Evolutionary conservation across 2,797 vertebrate genomes (phyloP).

Genomic region (Semaprochilodus insignis): DNA sequence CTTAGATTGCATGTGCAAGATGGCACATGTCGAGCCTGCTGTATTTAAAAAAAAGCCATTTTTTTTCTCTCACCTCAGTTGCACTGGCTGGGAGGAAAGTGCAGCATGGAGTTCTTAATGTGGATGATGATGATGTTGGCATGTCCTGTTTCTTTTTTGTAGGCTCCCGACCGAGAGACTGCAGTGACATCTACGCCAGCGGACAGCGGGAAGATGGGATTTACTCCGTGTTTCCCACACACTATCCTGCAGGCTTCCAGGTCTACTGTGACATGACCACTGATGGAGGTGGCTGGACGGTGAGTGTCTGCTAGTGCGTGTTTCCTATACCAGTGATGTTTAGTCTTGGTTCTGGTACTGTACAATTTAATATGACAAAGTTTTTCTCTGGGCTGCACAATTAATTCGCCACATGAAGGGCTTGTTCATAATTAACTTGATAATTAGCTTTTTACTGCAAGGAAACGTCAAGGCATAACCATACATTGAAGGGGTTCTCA

Average conservation of each 20-base stretch:
- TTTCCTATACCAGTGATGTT: not conserved
- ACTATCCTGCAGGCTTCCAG: constrained; percentile 88
- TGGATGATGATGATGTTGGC: constrained; percentile 31
- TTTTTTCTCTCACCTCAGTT: constrained; percentile 12
- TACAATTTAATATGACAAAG: not conserved
- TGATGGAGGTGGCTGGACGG: constrained; percentile 93
- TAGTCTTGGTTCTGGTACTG: too few relatives aligned
- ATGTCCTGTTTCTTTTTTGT: not conserved
- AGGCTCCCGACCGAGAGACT: constrained; percentile 89
- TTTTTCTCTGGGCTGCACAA: not conserved
- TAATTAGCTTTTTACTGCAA: constrained; percentile 8
- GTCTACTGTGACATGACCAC: constrained; percentile 96
- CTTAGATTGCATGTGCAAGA: constrained; percentile 27
- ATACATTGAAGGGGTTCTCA: not conserved
- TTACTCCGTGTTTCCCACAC: constrained; percentile 91
- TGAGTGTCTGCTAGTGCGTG: constrained; percentile 69
- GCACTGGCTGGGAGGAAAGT: not conserved
- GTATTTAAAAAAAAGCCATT: constrained; percentile 25
- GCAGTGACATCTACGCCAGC: constrained; percentile 84
- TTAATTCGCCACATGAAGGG: not conserved
- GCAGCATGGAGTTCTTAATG: constrained; percentile 4
- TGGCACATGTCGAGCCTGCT: constrained; percentile 29
- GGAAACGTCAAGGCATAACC: not conserved
- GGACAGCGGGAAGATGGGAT: constrained; percentile 86
- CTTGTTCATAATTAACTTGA: constrained; percentile 1